Base-by-base conservation (phyloP, 2,797 vertebrate species). In the Rallus crepitans region DNA sequence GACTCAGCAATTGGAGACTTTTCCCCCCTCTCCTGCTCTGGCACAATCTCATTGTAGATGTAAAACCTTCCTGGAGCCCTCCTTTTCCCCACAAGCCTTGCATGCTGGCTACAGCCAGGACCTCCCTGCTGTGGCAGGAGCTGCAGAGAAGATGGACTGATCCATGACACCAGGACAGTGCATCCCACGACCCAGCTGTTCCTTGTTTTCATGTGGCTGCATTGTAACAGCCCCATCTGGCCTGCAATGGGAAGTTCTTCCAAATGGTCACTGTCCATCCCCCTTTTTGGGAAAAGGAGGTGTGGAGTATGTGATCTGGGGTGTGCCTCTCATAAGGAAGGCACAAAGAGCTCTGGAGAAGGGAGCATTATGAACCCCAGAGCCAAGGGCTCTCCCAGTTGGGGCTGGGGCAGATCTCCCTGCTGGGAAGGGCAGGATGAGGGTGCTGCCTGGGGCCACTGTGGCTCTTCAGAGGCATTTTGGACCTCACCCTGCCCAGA, bases 51-150 rank as follows among this genome's bases (percentile, higher is more conserved):
- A 0, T 0, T 71, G 35, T 11, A 28, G 50, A 11, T 52, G 28
- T 28, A 50, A 69, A 89, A 59, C 15, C 35, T 82, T 35, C 7
- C 35, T 53, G 2, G 27, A 76, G 4, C 15, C 28, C 25, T 31
- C 39, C 11, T 87, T 48, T 50, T 42, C 48, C 60, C 39, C 81
- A 70, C 52, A 47, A n/a, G 5, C 21, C 14, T 65, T 15, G 1
- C 2, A 1, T 0, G 3, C 13, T 63, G 25, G 8, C 25, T 80
- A 53, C 2, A 35, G 56, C 35, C 57, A 47, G 48, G 25, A 47
- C 6, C 42, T 52, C 30, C 20, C 27, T 87, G 53, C 55, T 52
- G 35, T 55, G 33, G 61, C 15, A 45, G 28, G 15, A 55, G 27
- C n/a, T 4, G 5, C 24, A 39, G 37, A 7, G 55, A 17, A 48